phyloP scores from a whole-genome alignment of 2,797 vertebrate species.

The Gallinago solitaria region DNA sequence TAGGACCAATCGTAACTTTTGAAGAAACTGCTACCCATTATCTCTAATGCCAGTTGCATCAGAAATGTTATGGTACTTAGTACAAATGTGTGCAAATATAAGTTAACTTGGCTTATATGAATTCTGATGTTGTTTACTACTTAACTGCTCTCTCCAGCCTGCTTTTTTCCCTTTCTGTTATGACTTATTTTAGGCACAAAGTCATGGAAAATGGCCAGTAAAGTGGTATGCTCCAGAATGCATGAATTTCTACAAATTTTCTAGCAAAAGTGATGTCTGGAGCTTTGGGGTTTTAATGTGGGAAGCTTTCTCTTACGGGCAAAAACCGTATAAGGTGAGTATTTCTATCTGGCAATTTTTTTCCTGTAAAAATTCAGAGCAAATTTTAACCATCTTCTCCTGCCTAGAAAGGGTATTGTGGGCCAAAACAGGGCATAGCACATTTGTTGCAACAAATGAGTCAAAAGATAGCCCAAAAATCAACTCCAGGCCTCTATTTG shows the following conservation, averaged over 20 bases:
- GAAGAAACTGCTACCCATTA: not conserved
- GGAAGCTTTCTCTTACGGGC: constrained; percentile 93
- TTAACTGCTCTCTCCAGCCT: not conserved
- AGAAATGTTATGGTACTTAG: not conserved
- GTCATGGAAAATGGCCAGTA: constrained; percentile 94
- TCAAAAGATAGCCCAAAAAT: not conserved
- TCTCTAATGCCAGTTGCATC: not conserved
- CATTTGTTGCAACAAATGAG: not conserved
- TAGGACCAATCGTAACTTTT: not conserved
- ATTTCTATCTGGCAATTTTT: not conserved
- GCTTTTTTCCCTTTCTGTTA: not conserved
- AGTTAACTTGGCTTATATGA: not conserved
- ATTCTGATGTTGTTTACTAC: not conserved
- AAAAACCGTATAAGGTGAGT: constrained; percentile 93
- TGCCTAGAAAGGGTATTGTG: not conserved
- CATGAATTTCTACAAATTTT: constrained; percentile 95
- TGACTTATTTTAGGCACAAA: constrained; percentile 83
- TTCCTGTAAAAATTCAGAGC: not conserved
- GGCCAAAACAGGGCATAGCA: not conserved
- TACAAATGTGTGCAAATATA: not conserved
- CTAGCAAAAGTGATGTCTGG: constrained; percentile 97
- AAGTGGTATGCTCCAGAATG: constrained; percentile 99
- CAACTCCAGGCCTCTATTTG: not conserved
- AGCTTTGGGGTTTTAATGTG: constrained; percentile 98
- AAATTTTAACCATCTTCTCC: not conserved